These are phyloP conservation scores for Anisognathus igniventris DNA, from an alignment of 2,797 vertebrate species.

Conservation along the genomic window DNA sequence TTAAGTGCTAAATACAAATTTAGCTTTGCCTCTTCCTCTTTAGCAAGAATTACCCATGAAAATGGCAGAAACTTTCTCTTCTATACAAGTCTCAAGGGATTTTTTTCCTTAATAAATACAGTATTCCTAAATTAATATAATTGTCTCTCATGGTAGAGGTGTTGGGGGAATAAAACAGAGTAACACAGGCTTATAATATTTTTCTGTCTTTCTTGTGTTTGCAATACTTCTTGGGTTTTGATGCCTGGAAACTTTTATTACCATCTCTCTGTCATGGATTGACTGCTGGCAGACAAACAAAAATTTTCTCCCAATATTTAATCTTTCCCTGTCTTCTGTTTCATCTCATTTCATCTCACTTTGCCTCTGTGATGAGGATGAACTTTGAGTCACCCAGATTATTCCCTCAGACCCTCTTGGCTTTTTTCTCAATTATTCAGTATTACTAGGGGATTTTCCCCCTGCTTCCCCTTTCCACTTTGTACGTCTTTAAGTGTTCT, in stretches of 20 bases:
- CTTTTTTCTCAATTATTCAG: not conserved
- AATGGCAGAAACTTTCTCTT: not conserved
- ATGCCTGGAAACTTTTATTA: not conserved
- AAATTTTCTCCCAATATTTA: not conserved
- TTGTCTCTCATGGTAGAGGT: not conserved
- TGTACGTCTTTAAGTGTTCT: not conserved
- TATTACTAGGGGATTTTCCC: not conserved
- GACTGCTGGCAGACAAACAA: not conserved
- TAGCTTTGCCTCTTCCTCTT: not conserved
- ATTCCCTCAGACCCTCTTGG: not conserved
- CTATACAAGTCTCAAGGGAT: not conserved
- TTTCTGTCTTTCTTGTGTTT: constrained; percentile 35
- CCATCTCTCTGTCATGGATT: not conserved
- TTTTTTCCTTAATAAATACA: not conserved
- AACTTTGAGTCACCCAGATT: not conserved
- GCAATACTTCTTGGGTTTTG: not conserved
- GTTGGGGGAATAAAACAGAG: not conserved
- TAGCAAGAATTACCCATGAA: not conserved
- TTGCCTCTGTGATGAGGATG: not conserved
- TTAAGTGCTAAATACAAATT: not conserved
- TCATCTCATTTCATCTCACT: not conserved
- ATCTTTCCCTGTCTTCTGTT: not conserved
- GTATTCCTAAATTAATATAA: not conserved
- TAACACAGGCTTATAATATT: not conserved
- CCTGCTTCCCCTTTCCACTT: not conserved